Evolutionary conservation across 2,797 vertebrate species (phyloP).

Genomic region (Sebastolobus altivelis): DNA sequence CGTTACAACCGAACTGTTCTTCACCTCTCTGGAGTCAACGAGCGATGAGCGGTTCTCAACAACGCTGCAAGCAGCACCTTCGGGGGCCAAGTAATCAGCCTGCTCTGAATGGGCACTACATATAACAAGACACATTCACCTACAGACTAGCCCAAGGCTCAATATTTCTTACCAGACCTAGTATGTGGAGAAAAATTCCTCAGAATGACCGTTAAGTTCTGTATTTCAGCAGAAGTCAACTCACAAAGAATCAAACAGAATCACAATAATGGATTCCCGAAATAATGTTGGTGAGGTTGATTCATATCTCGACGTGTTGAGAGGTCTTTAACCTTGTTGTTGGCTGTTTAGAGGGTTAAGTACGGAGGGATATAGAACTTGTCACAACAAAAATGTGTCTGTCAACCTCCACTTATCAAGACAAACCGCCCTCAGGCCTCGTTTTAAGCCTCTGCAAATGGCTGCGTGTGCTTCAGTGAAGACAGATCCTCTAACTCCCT

Average conservation of each 20-base stretch:
- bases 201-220: too few species aligned
- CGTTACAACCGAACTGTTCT: too few species aligned
- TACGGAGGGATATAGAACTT: not conserved
- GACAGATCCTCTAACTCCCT: not conserved
- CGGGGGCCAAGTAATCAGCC: too few species aligned
- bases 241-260: not conserved
- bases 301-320: not conserved
- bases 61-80: too few species aligned
- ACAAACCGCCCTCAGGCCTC: constrained; percentile 7
- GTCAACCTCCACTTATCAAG: constrained; percentile 18
- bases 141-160: not conserved
- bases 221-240: not conserved
- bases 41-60: too few species aligned
- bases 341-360: not conserved
- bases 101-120: too few species aligned
- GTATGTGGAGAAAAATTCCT: not conserved
- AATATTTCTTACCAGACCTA: not conserved
- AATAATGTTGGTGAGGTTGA: not conserved
- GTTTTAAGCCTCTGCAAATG: constrained; percentile 6
- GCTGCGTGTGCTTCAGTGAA: not conserved
- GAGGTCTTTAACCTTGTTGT: not conserved
- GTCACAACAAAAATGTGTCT: constrained; percentile 14
- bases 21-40: too few species aligned
- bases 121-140: too few species aligned
- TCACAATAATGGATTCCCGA: not conserved